Conservation (phyloP, 2,888 invertebrate genomes). For the Drymonia ruficornis region DNA sequence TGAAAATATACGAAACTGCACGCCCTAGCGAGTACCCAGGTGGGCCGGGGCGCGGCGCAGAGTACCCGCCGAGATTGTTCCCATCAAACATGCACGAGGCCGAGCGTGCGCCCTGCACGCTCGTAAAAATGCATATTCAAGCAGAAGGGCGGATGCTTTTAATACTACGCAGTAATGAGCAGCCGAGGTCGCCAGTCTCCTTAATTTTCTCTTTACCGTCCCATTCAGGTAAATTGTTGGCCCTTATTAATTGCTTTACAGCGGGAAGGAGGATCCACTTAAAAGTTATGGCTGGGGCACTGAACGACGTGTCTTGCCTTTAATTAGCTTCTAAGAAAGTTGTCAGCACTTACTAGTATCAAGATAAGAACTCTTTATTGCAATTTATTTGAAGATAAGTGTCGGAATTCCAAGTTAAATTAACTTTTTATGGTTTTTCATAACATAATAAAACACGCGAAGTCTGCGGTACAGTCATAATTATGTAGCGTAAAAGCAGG, state of each 20-base stretch:
- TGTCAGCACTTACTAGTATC: no score
- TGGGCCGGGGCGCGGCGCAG: conserved; percentile 38
- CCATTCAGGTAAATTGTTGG: conserved; percentile 70
- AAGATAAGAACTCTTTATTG: background rate
- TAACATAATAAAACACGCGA: no score
- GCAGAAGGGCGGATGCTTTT: conserved; percentile 73
- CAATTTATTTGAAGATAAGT: no score
- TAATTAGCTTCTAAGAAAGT: conserved; percentile 12
- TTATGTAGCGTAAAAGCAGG: conserved; percentile 6
- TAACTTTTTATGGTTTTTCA: no score
- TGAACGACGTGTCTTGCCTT: conserved; percentile 19
- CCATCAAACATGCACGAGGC: conserved; percentile 78
- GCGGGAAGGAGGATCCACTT: conserved; percentile 52
- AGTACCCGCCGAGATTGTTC: conserved; percentile 67
- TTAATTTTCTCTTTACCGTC: conserved; percentile 76
- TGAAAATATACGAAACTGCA: no score
- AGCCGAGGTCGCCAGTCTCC: conserved; percentile 73
- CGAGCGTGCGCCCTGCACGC: conserved; percentile 52
- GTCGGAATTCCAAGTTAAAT: background rate
- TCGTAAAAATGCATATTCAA: conserved; percentile 85
- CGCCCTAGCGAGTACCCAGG: conserved; percentile 39
- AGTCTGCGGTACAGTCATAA: no score
- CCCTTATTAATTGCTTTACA: conserved; percentile 67
- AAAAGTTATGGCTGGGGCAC: conserved; percentile 41
- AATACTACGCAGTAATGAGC: conserved; percentile 78